phyloP scores from a whole-genome alignment of 2,888 invertebrate genomes.

The Bedellia somnulentella region DNA sequence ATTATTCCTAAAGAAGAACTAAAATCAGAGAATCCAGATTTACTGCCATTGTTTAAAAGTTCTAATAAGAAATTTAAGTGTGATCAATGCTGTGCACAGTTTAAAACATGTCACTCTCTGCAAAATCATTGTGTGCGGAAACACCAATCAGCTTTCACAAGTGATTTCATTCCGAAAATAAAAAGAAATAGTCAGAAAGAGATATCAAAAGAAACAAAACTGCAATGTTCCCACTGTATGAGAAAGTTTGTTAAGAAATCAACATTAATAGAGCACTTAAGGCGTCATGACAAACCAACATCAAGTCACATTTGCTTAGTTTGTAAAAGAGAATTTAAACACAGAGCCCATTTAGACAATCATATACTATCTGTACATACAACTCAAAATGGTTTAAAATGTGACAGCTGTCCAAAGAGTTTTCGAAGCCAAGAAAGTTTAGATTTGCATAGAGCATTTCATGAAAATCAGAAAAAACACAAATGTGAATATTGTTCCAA shows the following conservation, averaged over 20 bases:
- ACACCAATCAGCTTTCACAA: too few species aligned
- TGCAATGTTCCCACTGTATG: slow-evolving; percentile 33
- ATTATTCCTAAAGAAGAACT: too few species aligned
- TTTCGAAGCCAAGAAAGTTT: slow-evolving; percentile 41
- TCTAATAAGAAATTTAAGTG: too few species aligned
- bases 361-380: slow-evolving; percentile 50
- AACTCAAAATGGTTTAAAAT: slow-evolving; percentile 37
- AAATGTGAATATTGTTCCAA: slow-evolving; percentile 47
- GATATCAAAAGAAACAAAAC: slow-evolving; percentile 9
- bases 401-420: slow-evolving; percentile 38
- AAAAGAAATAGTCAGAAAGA: slow-evolving; percentile 7
- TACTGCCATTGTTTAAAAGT: too few species aligned
- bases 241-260: slow-evolving; percentile 31
- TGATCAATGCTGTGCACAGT: too few species aligned
- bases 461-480: slow-evolving; percentile 46
- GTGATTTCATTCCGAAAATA: slow-evolving; percentile 4
- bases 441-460: slow-evolving; percentile 42
- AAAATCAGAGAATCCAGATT: too few species aligned
- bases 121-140: too few species aligned
- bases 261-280: slow-evolving; percentile 28
- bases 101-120: too few species aligned
- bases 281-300: slow-evolving; percentile 23
- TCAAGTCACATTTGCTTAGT: slow-evolving; percentile 26
- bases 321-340: slow-evolving; percentile 57
- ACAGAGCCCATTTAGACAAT: slow-evolving; percentile 52